Conservation (phyloP, 2,888 invertebrate species). For the Caenorhabditis becei region DNA sequence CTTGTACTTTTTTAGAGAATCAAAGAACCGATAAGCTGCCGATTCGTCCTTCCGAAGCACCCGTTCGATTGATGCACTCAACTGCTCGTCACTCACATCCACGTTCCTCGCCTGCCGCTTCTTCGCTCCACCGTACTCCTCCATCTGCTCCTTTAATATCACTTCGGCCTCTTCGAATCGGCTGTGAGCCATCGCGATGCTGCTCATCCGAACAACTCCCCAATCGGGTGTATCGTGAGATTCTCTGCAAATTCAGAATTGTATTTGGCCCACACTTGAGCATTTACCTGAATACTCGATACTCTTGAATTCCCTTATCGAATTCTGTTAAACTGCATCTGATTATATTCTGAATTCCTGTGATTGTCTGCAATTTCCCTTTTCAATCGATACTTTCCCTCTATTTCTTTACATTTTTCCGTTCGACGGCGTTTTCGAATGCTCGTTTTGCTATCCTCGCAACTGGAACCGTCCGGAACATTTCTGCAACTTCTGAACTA, state of each 20-base stretch:
- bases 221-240: slow-evolving; percentile 57
- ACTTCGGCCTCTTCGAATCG: slow-evolving; percentile 23
- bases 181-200: slow-evolving; percentile 48
- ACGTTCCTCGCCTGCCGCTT: slow-evolving; percentile 49
- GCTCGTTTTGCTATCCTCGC: slow-evolving; percentile 21
- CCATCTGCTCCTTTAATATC: slow-evolving; percentile 49
- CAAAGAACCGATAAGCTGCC: slow-evolving; percentile 37
- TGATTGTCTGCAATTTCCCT: slow-evolving; percentile 33
- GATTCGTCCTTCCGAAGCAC: slow-evolving; percentile 28
- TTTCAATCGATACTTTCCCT: not conserved
- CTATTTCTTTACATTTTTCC: slow-evolving; percentile 12
- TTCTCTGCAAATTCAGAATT: slow-evolving; percentile 22
- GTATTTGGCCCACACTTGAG: not conserved
- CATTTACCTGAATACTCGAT: slow-evolving; percentile 40
- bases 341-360: slow-evolving; percentile 41
- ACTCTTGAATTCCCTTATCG: slow-evolving; percentile 42
- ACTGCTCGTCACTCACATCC: slow-evolving; percentile 54
- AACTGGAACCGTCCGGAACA: slow-evolving; percentile 27
- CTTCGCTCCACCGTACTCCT: slow-evolving; percentile 39
- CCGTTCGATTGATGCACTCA: slow-evolving; percentile 45
- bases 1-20: slow-evolving; percentile 48
- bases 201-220: slow-evolving; percentile 59
- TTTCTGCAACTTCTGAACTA: slow-evolving; percentile 6
- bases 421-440: slow-evolving; percentile 26
- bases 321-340: slow-evolving; percentile 45